Evolutionary conservation across 2,888 invertebrate species (phyloP), one percentile per base, ranked within the genome.

Genomic region (Xanthia icteritia): DNA sequence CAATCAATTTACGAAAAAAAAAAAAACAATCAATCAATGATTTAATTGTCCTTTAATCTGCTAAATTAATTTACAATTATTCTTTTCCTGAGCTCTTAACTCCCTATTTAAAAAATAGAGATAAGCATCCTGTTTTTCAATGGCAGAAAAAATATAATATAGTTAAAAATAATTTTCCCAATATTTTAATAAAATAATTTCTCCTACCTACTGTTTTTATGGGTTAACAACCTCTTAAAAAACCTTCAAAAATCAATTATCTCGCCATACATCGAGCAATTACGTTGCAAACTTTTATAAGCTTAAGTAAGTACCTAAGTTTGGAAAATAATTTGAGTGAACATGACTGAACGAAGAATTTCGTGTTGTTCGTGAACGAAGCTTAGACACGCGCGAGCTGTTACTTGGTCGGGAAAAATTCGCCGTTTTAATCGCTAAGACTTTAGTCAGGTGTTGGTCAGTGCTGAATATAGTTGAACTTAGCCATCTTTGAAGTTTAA

Each of bases 301-400:
- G 54, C 76, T 73, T 72, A 84, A 69, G 68, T 74, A 70, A 36
- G 51, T 67, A 31, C 51, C 61, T 85, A 68, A 76, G 69, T 84
- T 77, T 73, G 39, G 73, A 82, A 85, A 69, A 85, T 82, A 82
- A 87, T 79, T 82, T 86, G 73, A 80, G 74, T 85, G 80, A 79
- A 87, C 77, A 87, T 86, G 86, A 86, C 56, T 82, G 86, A 87
- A 73, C 82, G 86, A 70, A 51, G 64, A 74, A 85, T 87, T 77
- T 82, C 83, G 86, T 87, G 88, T 69, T 75, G 77, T 54, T 72
- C 76, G 56, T 70, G 75, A 71, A 70, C 48, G 31, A 73, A 65
- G 58, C 56, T 54, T 66, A 54, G 23, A 9, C 0, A 9, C 89
- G 88, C 89, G 89, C 87, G 54, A 87, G 27, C 70, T 66, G 48